phyloP scores from a whole-genome alignment of 2,797 vertebrate species.

The Gobio occitaniae region DNA sequence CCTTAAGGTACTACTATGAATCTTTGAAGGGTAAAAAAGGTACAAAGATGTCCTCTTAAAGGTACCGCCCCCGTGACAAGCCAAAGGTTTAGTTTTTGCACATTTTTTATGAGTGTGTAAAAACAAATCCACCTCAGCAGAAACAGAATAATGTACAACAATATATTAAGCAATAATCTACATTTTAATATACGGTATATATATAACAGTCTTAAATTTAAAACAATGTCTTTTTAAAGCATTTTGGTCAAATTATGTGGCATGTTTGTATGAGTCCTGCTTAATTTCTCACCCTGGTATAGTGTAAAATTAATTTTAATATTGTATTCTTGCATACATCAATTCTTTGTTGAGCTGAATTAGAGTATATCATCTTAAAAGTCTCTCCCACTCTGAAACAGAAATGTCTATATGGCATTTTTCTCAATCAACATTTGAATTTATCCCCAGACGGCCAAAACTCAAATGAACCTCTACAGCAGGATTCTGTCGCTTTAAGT shows the following conservation, averaged over 20 bases:
- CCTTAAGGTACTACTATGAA: too few species aligned
- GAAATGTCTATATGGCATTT: neutral
- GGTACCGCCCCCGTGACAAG: too few species aligned
- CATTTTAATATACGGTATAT: neutral
- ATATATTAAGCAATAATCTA: neutral
- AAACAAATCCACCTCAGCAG: neutral
- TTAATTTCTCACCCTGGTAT: neutral
- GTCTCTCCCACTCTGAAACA: neutral
- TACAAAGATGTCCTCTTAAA: too few species aligned
- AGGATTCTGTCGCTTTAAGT: constrained; percentile 75
- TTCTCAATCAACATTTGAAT: neutral
- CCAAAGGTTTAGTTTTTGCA: too few species aligned
- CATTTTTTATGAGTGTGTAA: too few species aligned
- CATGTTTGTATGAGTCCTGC: neutral
- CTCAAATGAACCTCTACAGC: neutral
- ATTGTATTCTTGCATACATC: neutral
- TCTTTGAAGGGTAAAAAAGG: too few species aligned
- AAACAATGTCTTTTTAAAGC: too few species aligned
- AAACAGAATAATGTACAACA: neutral
- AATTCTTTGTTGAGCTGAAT: neutral
- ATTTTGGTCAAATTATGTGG: too few species aligned
- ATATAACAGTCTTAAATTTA: too few species aligned
- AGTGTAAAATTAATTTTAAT: neutral
- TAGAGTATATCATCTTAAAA: neutral
- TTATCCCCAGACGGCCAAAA: neutral